These are phyloP conservation scores for Mycteria americana DNA, from an alignment of 2,797 vertebrate genomes.

Conservation along the genomic window DNA sequence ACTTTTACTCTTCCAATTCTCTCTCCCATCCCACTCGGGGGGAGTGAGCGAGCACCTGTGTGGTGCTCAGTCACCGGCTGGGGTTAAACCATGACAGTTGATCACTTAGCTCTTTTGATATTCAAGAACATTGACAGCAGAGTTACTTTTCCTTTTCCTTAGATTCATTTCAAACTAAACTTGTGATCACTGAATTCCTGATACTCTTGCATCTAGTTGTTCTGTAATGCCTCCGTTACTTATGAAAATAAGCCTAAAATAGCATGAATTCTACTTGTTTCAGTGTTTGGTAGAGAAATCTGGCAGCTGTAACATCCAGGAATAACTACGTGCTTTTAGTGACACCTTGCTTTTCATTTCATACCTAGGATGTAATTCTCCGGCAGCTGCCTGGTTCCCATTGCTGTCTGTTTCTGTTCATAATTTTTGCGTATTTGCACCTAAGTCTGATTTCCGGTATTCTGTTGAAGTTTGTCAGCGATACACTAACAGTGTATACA, in stretches of 20 bases:
- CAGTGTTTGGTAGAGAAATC: neutral
- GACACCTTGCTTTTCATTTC: neutral
- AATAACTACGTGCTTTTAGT: neutral
- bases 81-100: neutral
- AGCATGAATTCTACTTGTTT: neutral
- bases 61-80: neutral
- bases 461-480: neutral
- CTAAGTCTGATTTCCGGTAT: neutral
- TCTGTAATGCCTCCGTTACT: neutral
- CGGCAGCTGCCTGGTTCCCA: neutral
- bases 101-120: neutral
- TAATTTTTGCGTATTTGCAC: neutral
- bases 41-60: no score
- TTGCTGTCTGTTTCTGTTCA: neutral
- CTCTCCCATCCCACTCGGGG: no score
- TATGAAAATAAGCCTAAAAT: neutral
- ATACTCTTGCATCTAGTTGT: neutral
- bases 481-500: neutral
- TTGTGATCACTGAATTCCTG: neutral
- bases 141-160: neutral
- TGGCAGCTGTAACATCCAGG: neutral
- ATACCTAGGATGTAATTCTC: neutral
- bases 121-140: neutral
- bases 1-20: no score
- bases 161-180: neutral